Conservation (phyloP, 1,140 invertebrate genomes). For the Magallana gigas region DNA sequence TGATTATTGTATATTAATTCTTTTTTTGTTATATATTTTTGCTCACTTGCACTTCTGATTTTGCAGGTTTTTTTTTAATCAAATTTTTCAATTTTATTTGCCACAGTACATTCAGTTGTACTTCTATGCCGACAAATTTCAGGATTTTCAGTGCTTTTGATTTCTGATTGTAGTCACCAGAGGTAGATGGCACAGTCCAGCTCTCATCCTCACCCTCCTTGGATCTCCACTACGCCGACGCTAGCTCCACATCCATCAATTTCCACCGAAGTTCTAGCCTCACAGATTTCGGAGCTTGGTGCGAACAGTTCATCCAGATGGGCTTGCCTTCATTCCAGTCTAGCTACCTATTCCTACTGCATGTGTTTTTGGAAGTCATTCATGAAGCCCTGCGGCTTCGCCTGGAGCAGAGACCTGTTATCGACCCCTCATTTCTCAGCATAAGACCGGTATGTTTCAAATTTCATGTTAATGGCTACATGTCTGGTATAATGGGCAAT, state of each 20-base stretch:
- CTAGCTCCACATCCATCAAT: conserved; percentile 40
- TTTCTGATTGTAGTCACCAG: conserved; percentile 47
- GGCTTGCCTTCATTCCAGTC: conserved; percentile 89
- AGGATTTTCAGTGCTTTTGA: no score
- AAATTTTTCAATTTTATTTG: no score
- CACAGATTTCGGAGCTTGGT: conserved; percentile 86
- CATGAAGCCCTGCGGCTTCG: conserved; percentile 92
- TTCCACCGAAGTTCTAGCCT: conserved; percentile 64
- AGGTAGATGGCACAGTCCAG: conserved; percentile 54
- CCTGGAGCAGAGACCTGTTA: conserved; percentile 87
- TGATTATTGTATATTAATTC: no score
- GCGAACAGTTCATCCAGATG: conserved; percentile 86
- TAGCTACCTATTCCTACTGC: conserved; percentile 91
- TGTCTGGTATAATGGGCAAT: no score
- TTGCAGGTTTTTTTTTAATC: background rate
- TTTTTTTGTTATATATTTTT: no score
- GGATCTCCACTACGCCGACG: conserved; percentile 51
- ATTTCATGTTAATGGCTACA: background rate
- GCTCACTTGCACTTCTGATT: no score
- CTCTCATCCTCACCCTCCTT: conserved; percentile 65
- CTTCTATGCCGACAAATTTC: no score
- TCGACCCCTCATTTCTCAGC: conserved; percentile 91
- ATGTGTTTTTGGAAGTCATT: conserved; percentile 89
- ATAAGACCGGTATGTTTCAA: conserved; percentile 84
- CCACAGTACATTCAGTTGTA: no score